These are phyloP conservation scores for Bombus impatiens DNA, from an alignment of 1,140 invertebrate genomes.

Conservation along the genomic window DNA sequence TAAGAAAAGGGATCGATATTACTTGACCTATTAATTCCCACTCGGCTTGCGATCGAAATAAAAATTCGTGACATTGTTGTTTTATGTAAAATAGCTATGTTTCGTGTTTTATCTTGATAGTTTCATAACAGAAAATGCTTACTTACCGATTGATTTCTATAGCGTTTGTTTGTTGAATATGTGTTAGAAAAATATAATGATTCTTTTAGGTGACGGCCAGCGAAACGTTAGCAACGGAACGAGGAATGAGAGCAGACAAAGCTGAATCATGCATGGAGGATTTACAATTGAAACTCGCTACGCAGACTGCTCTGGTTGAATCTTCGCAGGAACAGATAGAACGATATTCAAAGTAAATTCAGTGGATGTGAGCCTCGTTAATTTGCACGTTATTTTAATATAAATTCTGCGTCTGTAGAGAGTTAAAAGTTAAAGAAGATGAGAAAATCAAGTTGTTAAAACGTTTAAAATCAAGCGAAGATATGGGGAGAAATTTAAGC, in stretches of 20 bases:
- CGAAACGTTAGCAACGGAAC: constrained; percentile 66
- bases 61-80: constrained; percentile 5
- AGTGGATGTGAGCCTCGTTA: background rate
- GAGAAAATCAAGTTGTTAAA: constrained; percentile 66
- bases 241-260: constrained; percentile 56
- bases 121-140: background rate
- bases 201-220: constrained; percentile 63
- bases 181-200: background rate
- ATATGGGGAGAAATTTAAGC: constrained; percentile 55
- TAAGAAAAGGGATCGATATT: constrained; percentile 65
- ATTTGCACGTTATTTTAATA: background rate
- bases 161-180: background rate
- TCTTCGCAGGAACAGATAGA: constrained; percentile 72
- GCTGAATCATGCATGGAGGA: constrained; percentile 68
- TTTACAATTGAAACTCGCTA: constrained; percentile 69
- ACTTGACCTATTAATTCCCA: constrained; percentile 63
- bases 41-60: background rate
- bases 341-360: constrained; percentile 62
- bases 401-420: constrained; percentile 40
- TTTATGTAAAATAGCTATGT: background rate
- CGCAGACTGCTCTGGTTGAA: constrained; percentile 70
- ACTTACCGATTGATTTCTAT: background rate
- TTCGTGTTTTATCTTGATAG: background rate
- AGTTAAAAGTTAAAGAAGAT: constrained; percentile 55
- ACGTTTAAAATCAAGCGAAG: constrained; percentile 59